Percentiles rank a stretch among this genome's conserved stretches.
phyloP scores from a whole-genome alignment of 92 coral and sea anemone species.

The Blastomussa wellsi region DNA sequence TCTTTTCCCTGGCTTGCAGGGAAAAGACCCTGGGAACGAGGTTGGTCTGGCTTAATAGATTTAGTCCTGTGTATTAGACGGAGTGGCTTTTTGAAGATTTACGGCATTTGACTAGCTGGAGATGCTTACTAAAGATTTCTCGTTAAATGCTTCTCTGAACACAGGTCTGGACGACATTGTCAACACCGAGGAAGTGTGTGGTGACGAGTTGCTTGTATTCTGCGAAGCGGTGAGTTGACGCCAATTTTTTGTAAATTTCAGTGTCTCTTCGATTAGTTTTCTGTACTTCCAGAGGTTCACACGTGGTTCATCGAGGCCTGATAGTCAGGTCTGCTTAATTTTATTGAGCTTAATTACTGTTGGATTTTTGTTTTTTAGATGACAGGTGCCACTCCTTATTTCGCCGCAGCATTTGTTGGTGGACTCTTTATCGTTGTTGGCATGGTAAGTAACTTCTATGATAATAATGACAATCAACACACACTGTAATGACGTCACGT shows the following conservation, averaged over 20 bases:
- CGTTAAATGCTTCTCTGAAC: background rate
- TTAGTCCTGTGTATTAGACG: too few species aligned
- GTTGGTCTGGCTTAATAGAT: too few species aligned
- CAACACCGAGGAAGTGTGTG: conserved; percentile 84
- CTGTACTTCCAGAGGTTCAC: background rate
- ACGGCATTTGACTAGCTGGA: too few species aligned
- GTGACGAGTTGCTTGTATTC: conserved; percentile 79
- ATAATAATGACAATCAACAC: too few species aligned
- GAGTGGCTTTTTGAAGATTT: too few species aligned
- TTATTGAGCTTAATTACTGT: background rate
- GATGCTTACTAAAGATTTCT: too few species aligned
- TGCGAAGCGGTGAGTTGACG: conserved; percentile 80
- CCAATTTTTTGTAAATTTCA: background rate
- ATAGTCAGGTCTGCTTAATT: background rate
- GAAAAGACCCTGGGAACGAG: too few species aligned
- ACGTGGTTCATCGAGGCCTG: background rate
- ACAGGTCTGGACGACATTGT: conserved; percentile 90
- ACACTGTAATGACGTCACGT: background rate
- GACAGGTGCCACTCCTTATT: conserved; percentile 94
- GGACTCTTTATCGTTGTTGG: conserved; percentile 94
- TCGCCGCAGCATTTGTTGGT: conserved; percentile 89
- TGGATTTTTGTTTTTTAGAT: conserved; percentile 46
- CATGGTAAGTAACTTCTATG: conserved; percentile 70
- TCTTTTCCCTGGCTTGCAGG: too few species aligned
- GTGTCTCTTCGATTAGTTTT: background rate